Conservation (phyloP, 2,113 vertebrate species). For the Megalops atlanticus region DNA sequence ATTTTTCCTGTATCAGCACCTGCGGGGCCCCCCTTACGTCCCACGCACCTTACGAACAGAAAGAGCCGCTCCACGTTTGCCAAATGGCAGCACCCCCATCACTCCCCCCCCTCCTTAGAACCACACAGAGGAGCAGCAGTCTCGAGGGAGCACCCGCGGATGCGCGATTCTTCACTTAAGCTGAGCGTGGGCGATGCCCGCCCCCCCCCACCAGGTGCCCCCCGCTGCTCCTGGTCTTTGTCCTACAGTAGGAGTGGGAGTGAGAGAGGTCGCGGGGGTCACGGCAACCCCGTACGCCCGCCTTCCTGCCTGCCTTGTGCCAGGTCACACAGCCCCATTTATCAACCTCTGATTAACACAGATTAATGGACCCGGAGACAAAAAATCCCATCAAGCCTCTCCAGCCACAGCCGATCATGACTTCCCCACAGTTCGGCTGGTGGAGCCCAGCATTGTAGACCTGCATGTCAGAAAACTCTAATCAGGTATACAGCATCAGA, state of each 20-base stretch:
- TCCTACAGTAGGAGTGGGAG: constrained; percentile 68
- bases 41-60: no score
- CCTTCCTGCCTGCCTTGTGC: constrained; percentile 49
- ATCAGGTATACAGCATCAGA: no score
- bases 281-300: constrained; percentile 52
- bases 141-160: constrained; percentile 40
- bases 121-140: background rate
- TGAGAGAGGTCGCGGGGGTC: constrained; percentile 71
- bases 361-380: background rate
- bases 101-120: constrained; percentile 25
- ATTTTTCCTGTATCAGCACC: background rate
- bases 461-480: no score
- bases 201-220: constrained; percentile 65
- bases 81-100: constrained; percentile 38
- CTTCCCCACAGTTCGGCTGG: background rate
- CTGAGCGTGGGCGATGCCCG: constrained; percentile 67
- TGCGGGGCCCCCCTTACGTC: no score
- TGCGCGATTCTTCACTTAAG: constrained; percentile 68
- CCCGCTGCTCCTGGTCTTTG: constrained; percentile 61
- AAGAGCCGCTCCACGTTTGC: no score
- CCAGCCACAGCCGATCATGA: background rate
- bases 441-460: background rate
- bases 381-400: background rate
- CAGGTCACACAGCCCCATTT: constrained; percentile 7
- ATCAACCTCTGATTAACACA: constrained; percentile 10